A percentile compares a stretch with the other conserved stretches of the same genome.
Evolutionary conservation across 2,888 invertebrate genomes (phyloP).

Genomic region (Dione vanillae): DNA sequence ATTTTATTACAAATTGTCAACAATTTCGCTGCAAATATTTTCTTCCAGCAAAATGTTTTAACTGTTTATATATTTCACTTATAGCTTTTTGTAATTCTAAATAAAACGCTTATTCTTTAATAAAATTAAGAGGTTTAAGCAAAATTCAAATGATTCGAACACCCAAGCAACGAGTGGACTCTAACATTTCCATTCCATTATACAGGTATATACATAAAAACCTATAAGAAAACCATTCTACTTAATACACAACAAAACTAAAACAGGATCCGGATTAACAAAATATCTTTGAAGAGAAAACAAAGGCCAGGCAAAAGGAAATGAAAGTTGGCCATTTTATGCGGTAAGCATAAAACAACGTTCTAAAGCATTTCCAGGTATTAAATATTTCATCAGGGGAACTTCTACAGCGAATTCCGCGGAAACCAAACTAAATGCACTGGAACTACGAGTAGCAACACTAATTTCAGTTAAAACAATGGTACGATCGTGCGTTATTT

Average conservation of each 20-base stretch:
- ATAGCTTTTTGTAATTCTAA: too few species aligned
- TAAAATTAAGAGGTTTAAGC: too few species aligned
- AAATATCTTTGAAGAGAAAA: constrained; percentile 24
- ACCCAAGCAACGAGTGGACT: too few species aligned
- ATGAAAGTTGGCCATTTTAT: constrained; percentile 28
- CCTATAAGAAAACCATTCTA: background rate
- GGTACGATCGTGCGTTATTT: constrained; percentile 45
- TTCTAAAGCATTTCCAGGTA: constrained; percentile 35
- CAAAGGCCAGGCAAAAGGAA: constrained; percentile 20
- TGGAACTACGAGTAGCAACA: constrained; percentile 37
- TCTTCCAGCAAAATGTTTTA: too few species aligned
- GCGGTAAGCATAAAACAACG: constrained; percentile 30
- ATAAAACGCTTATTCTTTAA: too few species aligned
- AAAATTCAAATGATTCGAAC: too few species aligned
- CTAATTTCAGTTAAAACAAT: constrained; percentile 46
- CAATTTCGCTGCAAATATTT: too few species aligned
- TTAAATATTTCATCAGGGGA: constrained; percentile 42
- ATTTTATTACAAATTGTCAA: too few species aligned
- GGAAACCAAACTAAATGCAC: constrained; percentile 38
- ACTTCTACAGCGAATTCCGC: constrained; percentile 35
- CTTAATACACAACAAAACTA: constrained; percentile 12
- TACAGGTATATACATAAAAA: background rate
- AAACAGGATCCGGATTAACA: constrained; percentile 18
- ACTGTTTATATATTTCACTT: too few species aligned
- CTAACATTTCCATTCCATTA: too few species aligned